Conservation (phyloP, 1,140 invertebrate genomes). For the Tyrophagus putrescentiae region DNA sequence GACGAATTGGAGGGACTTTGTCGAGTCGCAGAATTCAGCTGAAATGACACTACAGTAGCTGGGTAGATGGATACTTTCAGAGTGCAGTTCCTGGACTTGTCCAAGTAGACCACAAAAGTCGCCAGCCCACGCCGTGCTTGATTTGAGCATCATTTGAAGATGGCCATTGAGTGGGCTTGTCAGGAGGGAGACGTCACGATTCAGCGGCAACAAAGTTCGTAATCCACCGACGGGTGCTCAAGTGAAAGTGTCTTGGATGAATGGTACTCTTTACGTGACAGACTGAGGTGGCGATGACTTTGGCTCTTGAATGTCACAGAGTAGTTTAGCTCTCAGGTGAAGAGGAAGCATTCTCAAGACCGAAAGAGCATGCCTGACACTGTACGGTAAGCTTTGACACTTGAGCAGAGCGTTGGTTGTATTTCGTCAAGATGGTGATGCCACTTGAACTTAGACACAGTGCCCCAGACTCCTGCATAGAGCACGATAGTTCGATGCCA, state of each 20-base stretch:
- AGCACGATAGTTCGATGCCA: conserved; percentile 1
- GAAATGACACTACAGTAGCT: conserved; percentile 1
- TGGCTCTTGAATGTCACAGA: neutral
- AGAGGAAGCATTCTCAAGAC: neutral
- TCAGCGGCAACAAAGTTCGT: neutral
- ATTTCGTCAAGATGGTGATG: neutral
- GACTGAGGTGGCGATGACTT: neutral
- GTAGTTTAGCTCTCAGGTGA: neutral
- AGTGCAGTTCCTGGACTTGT: neutral
- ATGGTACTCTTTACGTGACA: neutral
- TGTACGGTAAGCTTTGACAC: neutral
- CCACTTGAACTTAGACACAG: neutral
- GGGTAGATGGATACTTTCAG: neutral
- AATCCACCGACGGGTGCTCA: neutral
- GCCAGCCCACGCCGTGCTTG: neutral
- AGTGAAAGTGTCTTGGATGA: neutral
- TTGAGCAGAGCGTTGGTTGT: neutral
- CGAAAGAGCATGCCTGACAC: neutral
- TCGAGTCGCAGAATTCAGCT: conserved; percentile 8
- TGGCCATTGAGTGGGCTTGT: neutral
- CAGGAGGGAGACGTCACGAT: neutral
- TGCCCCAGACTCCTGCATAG: neutral
- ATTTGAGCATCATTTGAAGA: conserved; percentile 12
- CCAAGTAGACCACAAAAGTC: neutral
- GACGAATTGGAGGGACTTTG: neutral